A percentile compares a stretch with the other conserved stretches of the same genome.
Conservation (phyloP, 2,888 invertebrate species). For the Bursaphelenchus okinawaensis region DNA sequence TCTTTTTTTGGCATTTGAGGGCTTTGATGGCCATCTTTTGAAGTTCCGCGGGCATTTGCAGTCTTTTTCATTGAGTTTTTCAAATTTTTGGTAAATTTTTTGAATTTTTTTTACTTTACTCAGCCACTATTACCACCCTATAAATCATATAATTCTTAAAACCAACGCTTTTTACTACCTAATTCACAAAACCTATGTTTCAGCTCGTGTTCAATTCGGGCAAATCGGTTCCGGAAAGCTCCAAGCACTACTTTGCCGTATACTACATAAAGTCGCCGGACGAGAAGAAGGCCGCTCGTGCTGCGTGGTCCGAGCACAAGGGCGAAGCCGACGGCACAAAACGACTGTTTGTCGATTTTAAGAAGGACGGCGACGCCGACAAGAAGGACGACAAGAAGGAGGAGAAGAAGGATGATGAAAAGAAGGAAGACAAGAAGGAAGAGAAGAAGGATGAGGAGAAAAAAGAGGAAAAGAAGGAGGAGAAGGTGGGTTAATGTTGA, state of each 20-base stretch:
- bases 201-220: constrained; percentile 35
- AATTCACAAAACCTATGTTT: constrained; percentile 1
- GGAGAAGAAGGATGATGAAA: constrained; percentile 14
- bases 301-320: constrained; percentile 33
- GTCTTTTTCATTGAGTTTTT: too few relatives aligned
- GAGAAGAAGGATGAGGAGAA: constrained; percentile 14
- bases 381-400: constrained; percentile 21
- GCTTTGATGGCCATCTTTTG: too few relatives aligned
- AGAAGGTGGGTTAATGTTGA: background rate
- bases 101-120: too few relatives aligned
- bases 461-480: constrained; percentile 8
- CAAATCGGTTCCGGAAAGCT: constrained; percentile 37
- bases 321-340: constrained; percentile 32
- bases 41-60: too few relatives aligned
- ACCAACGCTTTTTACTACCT: too few relatives aligned
- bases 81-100: too few relatives aligned
- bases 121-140: too few relatives aligned
- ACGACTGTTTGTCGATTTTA: constrained; percentile 37
- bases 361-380: constrained; percentile 30
- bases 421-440: constrained; percentile 18
- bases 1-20: too few relatives aligned
- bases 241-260: constrained; percentile 47
- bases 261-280: constrained; percentile 36
- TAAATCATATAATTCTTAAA: too few relatives aligned
- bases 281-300: constrained; percentile 31